These are phyloP conservation scores for Perca flavescens DNA, from an alignment of 2,113 vertebrate genomes.

Conservation along the genomic window DNA sequence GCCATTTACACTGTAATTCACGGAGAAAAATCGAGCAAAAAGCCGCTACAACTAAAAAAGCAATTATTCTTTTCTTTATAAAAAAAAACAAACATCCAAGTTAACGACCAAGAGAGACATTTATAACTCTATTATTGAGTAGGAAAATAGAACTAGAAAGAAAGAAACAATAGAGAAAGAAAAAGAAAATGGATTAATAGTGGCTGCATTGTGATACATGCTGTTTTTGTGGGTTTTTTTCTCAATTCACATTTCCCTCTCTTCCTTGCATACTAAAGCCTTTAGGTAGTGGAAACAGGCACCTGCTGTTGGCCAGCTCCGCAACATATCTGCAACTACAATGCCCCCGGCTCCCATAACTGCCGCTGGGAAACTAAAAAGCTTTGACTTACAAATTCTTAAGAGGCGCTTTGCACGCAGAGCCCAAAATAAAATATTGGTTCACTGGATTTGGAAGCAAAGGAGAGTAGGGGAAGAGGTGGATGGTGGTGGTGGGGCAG, in stretches of 20 bases:
- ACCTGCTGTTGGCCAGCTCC: slow-evolving; percentile 84
- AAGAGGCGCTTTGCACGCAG: slow-evolving; percentile 82
- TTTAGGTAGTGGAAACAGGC: slow-evolving; percentile 84
- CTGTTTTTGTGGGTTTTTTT: slow-evolving; percentile 47
- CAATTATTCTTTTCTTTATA: not conserved
- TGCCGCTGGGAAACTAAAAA: slow-evolving; percentile 78
- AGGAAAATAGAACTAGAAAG: not conserved
- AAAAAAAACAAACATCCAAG: slow-evolving; percentile 1
- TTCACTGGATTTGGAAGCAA: slow-evolving; percentile 55
- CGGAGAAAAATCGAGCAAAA: slow-evolving; percentile 3
- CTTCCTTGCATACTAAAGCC: slow-evolving; percentile 80
- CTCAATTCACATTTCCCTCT: slow-evolving; percentile 57
- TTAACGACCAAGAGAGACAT: not conserved
- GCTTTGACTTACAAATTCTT: slow-evolving; percentile 73
- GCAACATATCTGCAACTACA: slow-evolving; percentile 78
- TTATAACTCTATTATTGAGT: not conserved
- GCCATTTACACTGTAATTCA: not conserved
- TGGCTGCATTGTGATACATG: slow-evolving; percentile 18
- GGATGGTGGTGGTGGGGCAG: slow-evolving; percentile 54
- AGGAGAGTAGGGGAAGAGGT: not conserved
- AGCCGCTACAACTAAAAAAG: not conserved
- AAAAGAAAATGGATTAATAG: slow-evolving; percentile 1
- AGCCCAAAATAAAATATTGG: slow-evolving; percentile 76
- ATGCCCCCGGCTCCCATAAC: slow-evolving; percentile 75
- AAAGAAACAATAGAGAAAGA: not conserved